phyloP scores from a whole-genome alignment of 1,140 invertebrate species.

The Mycetomoellerius zeteki region DNA sequence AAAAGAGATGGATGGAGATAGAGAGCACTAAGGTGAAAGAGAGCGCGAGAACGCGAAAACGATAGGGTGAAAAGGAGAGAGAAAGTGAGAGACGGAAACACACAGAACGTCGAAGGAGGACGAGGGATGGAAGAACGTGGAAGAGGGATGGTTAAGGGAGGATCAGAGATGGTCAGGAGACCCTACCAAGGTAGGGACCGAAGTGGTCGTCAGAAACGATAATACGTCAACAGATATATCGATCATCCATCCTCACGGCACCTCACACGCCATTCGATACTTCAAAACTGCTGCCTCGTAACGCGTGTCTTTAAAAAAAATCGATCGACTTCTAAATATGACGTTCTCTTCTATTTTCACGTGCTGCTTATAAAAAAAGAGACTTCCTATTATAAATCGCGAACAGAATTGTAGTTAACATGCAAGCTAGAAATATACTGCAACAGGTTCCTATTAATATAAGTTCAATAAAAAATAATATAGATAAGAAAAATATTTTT shows the following conservation, averaged over 20 bases:
- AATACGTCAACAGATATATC: constrained; percentile 80
- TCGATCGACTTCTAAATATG: constrained; percentile 11
- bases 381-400: background rate
- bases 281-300: background rate
- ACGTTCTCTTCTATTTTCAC: background rate
- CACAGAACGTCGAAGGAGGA: constrained; percentile 36
- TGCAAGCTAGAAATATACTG: background rate
- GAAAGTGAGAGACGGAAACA: constrained; percentile 23
- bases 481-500: background rate
- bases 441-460: constrained; percentile 50
- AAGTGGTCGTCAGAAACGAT: constrained; percentile 78
- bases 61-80: constrained; percentile 32
- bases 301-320: constrained; percentile 51
- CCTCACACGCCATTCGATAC: constrained; percentile 59
- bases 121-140: constrained; percentile 59
- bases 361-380: background rate
- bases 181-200: constrained; percentile 46
- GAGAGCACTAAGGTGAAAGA: constrained; percentile 64
- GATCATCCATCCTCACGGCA: constrained; percentile 75
- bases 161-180: constrained; percentile 51
- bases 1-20: constrained; percentile 67
- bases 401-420: background rate
- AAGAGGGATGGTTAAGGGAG: constrained; percentile 28
- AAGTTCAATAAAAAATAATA: background rate
- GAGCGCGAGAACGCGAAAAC: constrained; percentile 59